Conservation (phyloP, 2,113 vertebrate genomes). For the Triplophysa dalaica region DNA sequence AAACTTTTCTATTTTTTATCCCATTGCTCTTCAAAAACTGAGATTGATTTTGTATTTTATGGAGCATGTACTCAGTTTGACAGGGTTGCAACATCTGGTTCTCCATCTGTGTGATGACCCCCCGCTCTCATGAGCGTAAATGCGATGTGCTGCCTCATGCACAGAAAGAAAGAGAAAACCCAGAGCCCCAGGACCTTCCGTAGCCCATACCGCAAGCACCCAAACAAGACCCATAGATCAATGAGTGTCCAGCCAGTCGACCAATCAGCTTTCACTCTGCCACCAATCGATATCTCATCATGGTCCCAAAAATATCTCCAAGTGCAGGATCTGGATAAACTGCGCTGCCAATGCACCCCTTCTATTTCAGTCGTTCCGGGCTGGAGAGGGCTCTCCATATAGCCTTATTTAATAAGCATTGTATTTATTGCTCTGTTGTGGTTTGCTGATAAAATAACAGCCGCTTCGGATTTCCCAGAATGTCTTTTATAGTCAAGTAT, state of each 20-base stretch:
- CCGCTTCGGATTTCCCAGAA: not conserved
- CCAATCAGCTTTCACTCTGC: slow-evolving; percentile 48
- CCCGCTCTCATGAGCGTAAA: not conserved
- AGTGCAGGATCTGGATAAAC: slow-evolving; percentile 40
- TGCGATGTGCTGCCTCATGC: not conserved
- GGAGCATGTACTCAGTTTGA: not conserved
- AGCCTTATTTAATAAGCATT: not conserved
- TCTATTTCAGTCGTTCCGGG: slow-evolving; percentile 24
- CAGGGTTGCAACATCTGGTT: not conserved
- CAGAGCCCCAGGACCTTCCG: slow-evolving; percentile 16
- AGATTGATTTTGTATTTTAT: not conserved
- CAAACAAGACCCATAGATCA: slow-evolving; percentile 47
- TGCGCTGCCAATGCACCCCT: slow-evolving; percentile 1
- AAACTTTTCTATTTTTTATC: not conserved
- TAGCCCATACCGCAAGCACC: slow-evolving; percentile 43
- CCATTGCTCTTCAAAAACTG: not conserved
- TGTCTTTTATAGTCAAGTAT: not conserved
- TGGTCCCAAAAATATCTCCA: slow-evolving; percentile 52
- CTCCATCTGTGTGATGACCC: not conserved
- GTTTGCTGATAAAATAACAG: slow-evolving; percentile 10
- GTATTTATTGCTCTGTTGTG: slow-evolving; percentile 9
- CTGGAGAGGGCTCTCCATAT: not conserved
- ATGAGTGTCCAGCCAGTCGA: slow-evolving; percentile 29
- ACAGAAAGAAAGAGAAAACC: slow-evolving; percentile 6
- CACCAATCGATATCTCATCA: slow-evolving; percentile 55